Conservation (phyloP, 2,888 invertebrate species). For the Nemapogon koenigi region DNA sequence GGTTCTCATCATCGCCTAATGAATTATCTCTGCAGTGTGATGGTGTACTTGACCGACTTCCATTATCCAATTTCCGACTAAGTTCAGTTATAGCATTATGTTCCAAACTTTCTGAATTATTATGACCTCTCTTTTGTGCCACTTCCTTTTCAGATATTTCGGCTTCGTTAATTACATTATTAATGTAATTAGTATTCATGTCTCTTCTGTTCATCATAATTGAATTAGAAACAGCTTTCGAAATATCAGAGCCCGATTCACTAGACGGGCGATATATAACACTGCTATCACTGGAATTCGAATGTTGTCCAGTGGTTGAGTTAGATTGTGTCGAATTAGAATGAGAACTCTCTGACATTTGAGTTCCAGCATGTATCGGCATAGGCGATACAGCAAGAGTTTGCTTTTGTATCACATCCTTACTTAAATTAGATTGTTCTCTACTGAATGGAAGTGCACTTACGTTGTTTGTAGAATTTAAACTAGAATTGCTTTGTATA, state of each 20-base stretch:
- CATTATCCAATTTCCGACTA: conserved; percentile 32
- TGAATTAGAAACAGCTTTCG: conserved; percentile 41
- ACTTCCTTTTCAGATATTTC: conserved; percentile 57
- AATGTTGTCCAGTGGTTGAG: conserved; percentile 68
- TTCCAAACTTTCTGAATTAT: conserved; percentile 33
- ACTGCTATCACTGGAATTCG: conserved; percentile 76
- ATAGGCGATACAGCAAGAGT: conserved; percentile 77
- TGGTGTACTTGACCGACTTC: conserved; percentile 53
- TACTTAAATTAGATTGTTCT: conserved; percentile 59
- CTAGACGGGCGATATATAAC: conserved; percentile 77
- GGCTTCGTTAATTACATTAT: conserved; percentile 60
- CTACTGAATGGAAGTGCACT: conserved; percentile 53
- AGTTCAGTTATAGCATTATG: conserved; percentile 42
- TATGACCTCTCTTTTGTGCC: conserved; percentile 38
- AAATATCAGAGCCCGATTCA: conserved; percentile 72
- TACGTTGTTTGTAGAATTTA: conserved; percentile 59
- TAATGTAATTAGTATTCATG: conserved; percentile 58
- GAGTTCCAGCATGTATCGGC: conserved; percentile 63
- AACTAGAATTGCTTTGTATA: conserved; percentile 63
- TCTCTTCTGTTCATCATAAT: conserved; percentile 57
- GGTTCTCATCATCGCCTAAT: conserved; percentile 71
- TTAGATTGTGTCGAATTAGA: conserved; percentile 48
- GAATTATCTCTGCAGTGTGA: conserved; percentile 61
- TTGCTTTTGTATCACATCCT: conserved; percentile 56
- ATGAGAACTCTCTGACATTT: conserved; percentile 74